Evolutionary conservation across 2,888 invertebrate species (phyloP).

Genomic region (Aromia moschata): DNA sequence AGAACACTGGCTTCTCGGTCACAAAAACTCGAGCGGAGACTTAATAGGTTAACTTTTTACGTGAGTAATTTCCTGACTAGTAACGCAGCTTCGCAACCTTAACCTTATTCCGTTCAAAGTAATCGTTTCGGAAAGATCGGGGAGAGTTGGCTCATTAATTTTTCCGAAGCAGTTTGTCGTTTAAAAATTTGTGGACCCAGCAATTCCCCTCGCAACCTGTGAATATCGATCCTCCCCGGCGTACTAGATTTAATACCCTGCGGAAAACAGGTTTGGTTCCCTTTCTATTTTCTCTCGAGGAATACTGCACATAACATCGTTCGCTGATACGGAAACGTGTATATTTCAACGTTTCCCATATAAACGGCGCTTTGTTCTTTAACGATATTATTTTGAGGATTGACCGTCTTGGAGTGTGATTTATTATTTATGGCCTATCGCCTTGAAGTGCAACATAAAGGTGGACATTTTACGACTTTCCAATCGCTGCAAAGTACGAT

Average conservation of each 20-base stretch:
- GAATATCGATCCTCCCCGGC: conserved; percentile 27
- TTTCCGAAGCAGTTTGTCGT: conserved; percentile 6
- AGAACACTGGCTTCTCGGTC: too few relatives aligned
- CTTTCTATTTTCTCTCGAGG: conserved; percentile 20
- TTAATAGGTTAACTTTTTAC: too few relatives aligned
- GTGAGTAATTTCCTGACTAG: background rate
- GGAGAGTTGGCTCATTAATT: conserved; percentile 18
- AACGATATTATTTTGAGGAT: conserved; percentile 12
- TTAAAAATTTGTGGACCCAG: conserved; percentile 17
- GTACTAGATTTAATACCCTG: conserved; percentile 24
- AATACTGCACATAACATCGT: conserved; percentile 10
- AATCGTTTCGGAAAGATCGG: background rate
- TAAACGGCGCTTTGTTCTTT: conserved; percentile 13
- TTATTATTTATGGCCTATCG: background rate
- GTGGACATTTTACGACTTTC: too few relatives aligned
- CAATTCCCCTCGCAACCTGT: conserved; percentile 18
- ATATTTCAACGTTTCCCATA: conserved; percentile 17
- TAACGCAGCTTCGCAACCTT: background rate
- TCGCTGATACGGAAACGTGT: conserved; percentile 19
- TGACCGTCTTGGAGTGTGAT: background rate
- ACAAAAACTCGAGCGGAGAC: too few relatives aligned
- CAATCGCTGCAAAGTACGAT: too few relatives aligned
- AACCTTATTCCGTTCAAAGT: background rate
- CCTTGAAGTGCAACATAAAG: background rate
- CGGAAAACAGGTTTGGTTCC: conserved; percentile 30